Evolutionary conservation across 2,113 vertebrate genomes (phyloP), one percentile per base, ranked within the genome.

Genomic region (Neogale vison): DNA sequence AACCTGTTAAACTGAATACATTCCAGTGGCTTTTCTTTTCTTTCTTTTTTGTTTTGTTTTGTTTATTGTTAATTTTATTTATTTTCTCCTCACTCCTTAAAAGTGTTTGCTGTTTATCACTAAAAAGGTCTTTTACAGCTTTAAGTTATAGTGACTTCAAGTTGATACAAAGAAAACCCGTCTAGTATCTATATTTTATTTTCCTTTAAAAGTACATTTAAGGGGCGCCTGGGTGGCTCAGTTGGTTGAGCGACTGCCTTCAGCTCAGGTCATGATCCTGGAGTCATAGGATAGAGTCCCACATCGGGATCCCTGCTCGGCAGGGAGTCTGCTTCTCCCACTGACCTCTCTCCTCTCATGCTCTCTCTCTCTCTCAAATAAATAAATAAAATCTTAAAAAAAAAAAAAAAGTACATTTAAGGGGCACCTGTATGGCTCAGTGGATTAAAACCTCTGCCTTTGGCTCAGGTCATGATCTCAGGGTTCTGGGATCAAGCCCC

Each of bases 151-250:
- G 45, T 31, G 81, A 80, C 91, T 87, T 94, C 0, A 36, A 34
- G 23, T 89, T 7, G 11, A 81, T 93, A 9, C 36, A 47, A 93
- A 93, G 95, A 57, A 15, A 36, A 81, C 86, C 52, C 42, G 72
- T 92, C 12, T 47, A 79, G 65, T 24, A 59, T 88, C 13, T 69
- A 0, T 97, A 36, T 93, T 61, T 61, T 59, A 59, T 59, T 98
- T 89, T 93, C 21, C 55, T 84, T 96, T 29, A 95, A 80, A 96
- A 97, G 80, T 47, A 95, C 96, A 86, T 92, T 87, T 95, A 39
- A 96, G 52, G 52, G 52, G 52, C 5, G 18, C 52, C 52, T 55
- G 17, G 17, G 52, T 18, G 17, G 52, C 52, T 55, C 52, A 55
- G 52, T 55, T 42, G 42, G 42, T 42, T 42, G 42, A 5, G 42